These are phyloP conservation scores for Dendroctonus ponderosae DNA, from an alignment of 1,140 invertebrate species.

Conservation along the genomic window DNA sequence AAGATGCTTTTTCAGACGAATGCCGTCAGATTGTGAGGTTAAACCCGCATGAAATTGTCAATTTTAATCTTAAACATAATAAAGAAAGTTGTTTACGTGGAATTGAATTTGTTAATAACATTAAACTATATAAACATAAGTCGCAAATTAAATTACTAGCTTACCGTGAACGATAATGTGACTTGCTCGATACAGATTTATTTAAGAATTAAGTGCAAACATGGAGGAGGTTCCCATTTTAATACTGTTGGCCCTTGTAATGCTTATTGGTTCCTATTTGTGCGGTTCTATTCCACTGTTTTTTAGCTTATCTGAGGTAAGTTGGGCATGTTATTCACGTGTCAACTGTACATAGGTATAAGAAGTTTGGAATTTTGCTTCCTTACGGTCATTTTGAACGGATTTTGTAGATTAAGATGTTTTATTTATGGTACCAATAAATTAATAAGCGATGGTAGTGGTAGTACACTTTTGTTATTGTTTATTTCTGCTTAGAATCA, in stretches of 20 bases:
- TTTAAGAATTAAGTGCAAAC: not conserved
- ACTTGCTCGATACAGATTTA: not conserved
- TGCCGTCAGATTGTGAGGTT: no score
- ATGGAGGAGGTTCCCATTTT: slow-evolving; percentile 85
- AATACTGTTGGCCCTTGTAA: slow-evolving; percentile 79
- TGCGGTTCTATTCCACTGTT: slow-evolving; percentile 91
- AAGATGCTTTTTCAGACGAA: no score
- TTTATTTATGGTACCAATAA: no score
- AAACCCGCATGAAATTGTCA: no score
- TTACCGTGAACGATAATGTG: not conserved
- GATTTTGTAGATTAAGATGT: no score
- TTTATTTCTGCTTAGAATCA: no score
- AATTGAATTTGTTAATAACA: not conserved
- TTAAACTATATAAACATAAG: slow-evolving; percentile 1
- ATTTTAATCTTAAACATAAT: no score
- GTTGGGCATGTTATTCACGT: not conserved
- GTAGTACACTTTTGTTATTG: no score
- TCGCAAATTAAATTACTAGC: not conserved
- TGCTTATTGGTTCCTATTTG: slow-evolving; percentile 93
- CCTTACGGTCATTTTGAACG: no score
- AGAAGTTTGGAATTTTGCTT: no score
- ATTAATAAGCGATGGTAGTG: no score
- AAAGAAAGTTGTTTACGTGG: slow-evolving; percentile 19
- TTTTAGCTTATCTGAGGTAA: slow-evolving; percentile 91
- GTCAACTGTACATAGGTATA: no score